Conservation (phyloP, 2,797 vertebrate genomes). For the Phataginus tetradactyla region DNA sequence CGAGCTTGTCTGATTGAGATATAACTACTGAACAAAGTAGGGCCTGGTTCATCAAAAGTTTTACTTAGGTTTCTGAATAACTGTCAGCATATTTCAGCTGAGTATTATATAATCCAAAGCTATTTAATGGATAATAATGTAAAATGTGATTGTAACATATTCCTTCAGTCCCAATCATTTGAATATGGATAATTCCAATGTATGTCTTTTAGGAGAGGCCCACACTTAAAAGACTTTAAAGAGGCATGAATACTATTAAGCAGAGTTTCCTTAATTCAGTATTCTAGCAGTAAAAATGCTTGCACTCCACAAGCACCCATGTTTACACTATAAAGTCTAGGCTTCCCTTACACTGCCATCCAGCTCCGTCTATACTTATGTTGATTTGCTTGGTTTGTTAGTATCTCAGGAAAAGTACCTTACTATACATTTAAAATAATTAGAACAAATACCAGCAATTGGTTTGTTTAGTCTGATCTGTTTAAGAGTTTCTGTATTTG, state of each 20-base stretch:
- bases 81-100: constrained; percentile 77
- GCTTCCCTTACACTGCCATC: background rate
- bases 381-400: background rate
- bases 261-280: constrained; percentile 43
- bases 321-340: background rate
- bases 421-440: background rate
- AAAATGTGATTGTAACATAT: constrained; percentile 74
- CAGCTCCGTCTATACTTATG: background rate
- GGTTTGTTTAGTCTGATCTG: background rate
- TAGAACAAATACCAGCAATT: background rate
- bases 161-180: constrained; percentile 61
- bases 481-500: background rate
- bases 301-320: background rate
- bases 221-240: constrained; percentile 50
- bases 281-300: constrained; percentile 40
- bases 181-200: constrained; percentile 65
- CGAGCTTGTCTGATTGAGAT: constrained; percentile 82
- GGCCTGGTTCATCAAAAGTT: constrained; percentile 84
- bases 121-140: constrained; percentile 72
- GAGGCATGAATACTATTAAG: constrained; percentile 49
- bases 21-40: constrained; percentile 85
- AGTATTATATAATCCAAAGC: constrained; percentile 75
- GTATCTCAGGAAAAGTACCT: background rate
- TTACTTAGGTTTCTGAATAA: constrained; percentile 88
- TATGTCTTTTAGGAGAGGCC: constrained; percentile 48